Conservation (phyloP, 2,888 invertebrate species). For the Sminthurides aquaticus region DNA sequence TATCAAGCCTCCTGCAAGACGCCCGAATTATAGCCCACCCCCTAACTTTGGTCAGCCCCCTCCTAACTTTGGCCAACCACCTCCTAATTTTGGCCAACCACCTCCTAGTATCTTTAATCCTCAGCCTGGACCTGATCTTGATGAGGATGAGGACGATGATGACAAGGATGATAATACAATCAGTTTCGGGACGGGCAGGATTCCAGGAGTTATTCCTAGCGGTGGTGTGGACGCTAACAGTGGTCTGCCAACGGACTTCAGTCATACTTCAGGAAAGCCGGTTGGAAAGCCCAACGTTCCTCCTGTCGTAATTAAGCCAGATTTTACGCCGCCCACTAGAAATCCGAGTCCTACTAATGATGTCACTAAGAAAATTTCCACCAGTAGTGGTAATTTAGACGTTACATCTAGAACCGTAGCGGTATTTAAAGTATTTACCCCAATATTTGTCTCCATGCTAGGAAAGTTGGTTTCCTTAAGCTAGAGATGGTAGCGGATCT, state of each 20-base stretch:
- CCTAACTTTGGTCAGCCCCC: not conserved
- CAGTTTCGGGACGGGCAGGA: constrained; percentile 8
- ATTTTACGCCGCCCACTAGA: constrained; percentile 23
- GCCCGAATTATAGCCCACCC: constrained; percentile 11
- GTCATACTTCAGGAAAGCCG: constrained; percentile 1
- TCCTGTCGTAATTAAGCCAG: constrained; percentile 7
- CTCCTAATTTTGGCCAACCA: not conserved
- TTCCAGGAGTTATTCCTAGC: constrained; percentile 5
- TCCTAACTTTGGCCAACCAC: not conserved
- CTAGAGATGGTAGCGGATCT: not conserved
- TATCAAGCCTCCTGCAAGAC: constrained; percentile 25
- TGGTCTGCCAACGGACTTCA: not conserved
- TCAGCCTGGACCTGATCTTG: not conserved
- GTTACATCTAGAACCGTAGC: constrained; percentile 38
- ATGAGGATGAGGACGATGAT: constrained; percentile 21
- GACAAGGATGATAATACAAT: constrained; percentile 26
- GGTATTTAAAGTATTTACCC: constrained; percentile 42
- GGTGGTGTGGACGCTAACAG: not conserved
- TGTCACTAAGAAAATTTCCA: constrained; percentile 24
- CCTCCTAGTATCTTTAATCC: not conserved
- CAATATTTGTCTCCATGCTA: constrained; percentile 41
- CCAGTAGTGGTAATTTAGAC: constrained; percentile 28
- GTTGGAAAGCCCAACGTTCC: constrained; percentile 1
- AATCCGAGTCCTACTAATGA: constrained; percentile 17
- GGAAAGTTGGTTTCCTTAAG: constrained; percentile 33